Conservation (phyloP, 2,797 vertebrate species). For the Tauraco hartlaubi region DNA sequence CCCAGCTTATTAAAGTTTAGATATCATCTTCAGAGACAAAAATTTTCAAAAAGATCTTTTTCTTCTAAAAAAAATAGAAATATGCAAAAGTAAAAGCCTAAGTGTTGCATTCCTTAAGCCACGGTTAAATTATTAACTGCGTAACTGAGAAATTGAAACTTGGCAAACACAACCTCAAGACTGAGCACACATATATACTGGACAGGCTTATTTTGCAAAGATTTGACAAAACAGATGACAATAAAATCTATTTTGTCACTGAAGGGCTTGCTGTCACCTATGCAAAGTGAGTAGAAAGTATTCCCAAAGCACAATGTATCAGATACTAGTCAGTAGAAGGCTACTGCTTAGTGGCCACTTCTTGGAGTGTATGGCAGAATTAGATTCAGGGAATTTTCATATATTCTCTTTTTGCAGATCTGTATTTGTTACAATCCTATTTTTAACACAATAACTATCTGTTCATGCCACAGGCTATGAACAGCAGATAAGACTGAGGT, state of each 20-base stretch:
- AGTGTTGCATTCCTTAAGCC: neutral
- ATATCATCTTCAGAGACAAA: neutral
- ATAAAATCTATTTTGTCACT: neutral
- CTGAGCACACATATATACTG: neutral
- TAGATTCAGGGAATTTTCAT: neutral
- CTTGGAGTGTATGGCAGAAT: neutral
- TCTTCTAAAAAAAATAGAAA: neutral
- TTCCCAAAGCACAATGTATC: rapidly evolving
- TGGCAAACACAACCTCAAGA: neutral
- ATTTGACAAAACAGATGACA: neutral
- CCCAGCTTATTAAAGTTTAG: neutral
- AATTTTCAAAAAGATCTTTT: neutral
- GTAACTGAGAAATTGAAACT: neutral
- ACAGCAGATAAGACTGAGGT: neutral
- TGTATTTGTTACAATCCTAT: neutral
- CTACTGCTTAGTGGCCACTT: neutral
- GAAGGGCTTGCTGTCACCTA: neutral
- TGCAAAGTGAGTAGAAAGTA: neutral
- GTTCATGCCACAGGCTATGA: neutral
- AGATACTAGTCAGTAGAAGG: neutral
- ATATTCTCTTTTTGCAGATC: neutral
- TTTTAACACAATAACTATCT: neutral
- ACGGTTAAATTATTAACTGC: neutral
- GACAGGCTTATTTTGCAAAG: neutral
- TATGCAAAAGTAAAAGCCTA: neutral